Conservation (phyloP, 2,888 invertebrate species). For the Cheilosia impressa region DNA sequence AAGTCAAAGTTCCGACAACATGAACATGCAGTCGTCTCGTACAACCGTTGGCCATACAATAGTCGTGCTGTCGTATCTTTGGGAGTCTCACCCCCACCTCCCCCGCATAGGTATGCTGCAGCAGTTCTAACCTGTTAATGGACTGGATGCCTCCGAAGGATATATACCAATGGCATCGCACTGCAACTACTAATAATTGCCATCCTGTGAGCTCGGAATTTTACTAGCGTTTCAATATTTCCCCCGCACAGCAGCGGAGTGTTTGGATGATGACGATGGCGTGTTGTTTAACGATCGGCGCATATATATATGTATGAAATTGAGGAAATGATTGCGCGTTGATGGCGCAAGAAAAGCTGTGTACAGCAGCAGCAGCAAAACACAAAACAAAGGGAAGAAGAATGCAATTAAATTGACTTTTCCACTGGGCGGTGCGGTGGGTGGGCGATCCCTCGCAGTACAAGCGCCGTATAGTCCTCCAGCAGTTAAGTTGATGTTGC, state of each 20-base stretch:
- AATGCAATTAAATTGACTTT: constrained; percentile 64
- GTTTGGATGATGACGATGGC: constrained; percentile 8
- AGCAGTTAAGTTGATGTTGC: constrained; percentile 64
- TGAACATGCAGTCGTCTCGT: constrained; percentile 1
- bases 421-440: neutral
- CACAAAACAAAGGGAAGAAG: constrained; percentile 46
- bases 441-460: neutral
- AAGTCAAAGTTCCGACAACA: constrained; percentile 37
- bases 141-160: constrained; percentile 29
- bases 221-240: constrained; percentile 50
- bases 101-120: neutral
- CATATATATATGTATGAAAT: constrained; percentile 36
- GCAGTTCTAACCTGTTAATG: constrained; percentile 55
- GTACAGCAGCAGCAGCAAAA: neutral
- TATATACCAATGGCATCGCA: constrained; percentile 2
- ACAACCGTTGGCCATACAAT: constrained; percentile 14
- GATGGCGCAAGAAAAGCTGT: constrained; percentile 46
- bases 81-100: constrained; percentile 8
- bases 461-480: constrained; percentile 30
- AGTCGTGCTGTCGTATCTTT: neutral
- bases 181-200: constrained; percentile 41
- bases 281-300: constrained; percentile 66
- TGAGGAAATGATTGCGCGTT: constrained; percentile 71
- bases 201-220: constrained; percentile 36
- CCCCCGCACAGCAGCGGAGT: constrained; percentile 14